Evolutionary conservation across 2,113 vertebrate species (phyloP).

Genomic region (Corythoichthys intestinalis): DNA sequence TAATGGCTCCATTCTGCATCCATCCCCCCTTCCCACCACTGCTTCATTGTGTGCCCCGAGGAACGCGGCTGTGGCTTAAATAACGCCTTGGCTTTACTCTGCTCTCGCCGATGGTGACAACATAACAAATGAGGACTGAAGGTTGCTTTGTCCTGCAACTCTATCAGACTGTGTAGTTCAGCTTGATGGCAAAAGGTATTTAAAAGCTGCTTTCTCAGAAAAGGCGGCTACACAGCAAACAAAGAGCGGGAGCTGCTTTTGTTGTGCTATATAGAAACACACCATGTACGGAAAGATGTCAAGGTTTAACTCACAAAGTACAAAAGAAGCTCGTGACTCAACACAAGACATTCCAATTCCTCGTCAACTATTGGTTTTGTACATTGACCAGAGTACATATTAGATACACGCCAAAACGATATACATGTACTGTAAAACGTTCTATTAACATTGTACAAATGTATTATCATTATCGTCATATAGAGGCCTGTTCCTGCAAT

Average conservation of each 20-base stretch:
- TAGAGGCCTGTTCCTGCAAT: too few relatives aligned
- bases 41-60: conserved; percentile 1
- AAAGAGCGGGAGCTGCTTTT: not conserved
- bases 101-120: conserved; percentile 8
- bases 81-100: not conserved
- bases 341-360: not conserved
- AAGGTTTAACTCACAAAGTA: not conserved
- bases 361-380: not conserved
- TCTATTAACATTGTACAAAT: too few relatives aligned
- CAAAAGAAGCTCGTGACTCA: not conserved
- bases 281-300: not conserved
- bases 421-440: too few relatives aligned
- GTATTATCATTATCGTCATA: too few relatives aligned
- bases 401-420: not conserved
- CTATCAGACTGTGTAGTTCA: conserved; percentile 13
- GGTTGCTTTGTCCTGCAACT: conserved; percentile 16
- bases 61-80: not conserved
- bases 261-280: not conserved
- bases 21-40: not conserved
- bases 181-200: conserved; percentile 15
- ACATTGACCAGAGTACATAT: not conserved
- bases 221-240: conserved; percentile 6
- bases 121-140: conserved; percentile 11
- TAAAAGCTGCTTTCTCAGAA: conserved; percentile 14
- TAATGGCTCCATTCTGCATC: not conserved